A percentile compares a stretch with the other conserved stretches of the same genome.
phyloP scores from a whole-genome alignment of 1,140 invertebrate genomes.

The Zaprionus africanus region DNA sequence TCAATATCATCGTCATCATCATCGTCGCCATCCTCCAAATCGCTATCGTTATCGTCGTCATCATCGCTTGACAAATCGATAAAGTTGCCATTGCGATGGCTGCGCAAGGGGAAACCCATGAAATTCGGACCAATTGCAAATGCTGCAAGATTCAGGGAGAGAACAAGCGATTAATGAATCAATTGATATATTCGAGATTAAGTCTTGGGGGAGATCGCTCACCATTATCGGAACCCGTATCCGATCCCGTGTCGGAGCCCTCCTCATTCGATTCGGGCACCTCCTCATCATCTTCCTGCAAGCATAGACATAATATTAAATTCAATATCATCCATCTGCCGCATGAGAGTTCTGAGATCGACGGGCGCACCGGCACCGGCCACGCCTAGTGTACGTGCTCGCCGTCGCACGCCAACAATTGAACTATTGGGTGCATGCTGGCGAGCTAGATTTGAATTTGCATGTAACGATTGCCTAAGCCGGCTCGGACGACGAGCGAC shows the following conservation, averaged over 20 bases:
- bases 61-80: slow-evolving; percentile 53
- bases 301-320: slow-evolving; percentile 82
- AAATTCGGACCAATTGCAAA: slow-evolving; percentile 69
- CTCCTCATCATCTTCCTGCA: slow-evolving; percentile 84
- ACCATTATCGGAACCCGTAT: slow-evolving; percentile 72
- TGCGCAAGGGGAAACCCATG: slow-evolving; percentile 61
- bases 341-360: slow-evolving; percentile 68
- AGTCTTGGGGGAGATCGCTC: slow-evolving; percentile 11
- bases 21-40: slow-evolving; percentile 55
- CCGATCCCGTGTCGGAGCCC: slow-evolving; percentile 77
- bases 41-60: slow-evolving; percentile 50
- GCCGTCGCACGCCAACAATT: slow-evolving; percentile 79
- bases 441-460: slow-evolving; percentile 69
- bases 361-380: slow-evolving; percentile 54
- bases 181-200: not conserved
- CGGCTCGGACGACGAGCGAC: slow-evolving; percentile 43
- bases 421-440: slow-evolving; percentile 73
- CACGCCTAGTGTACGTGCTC: slow-evolving; percentile 70
- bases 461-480: slow-evolving; percentile 49
- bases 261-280: slow-evolving; percentile 82
- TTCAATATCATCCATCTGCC: slow-evolving; percentile 78
- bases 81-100: slow-evolving; percentile 55
- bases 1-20: slow-evolving; percentile 62
- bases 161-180: not conserved
- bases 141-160: slow-evolving; percentile 30